Evolutionary conservation across 2,888 invertebrate species (phyloP), one percentile per base, ranked within the genome.

Genomic region (Eledona agricola): DNA sequence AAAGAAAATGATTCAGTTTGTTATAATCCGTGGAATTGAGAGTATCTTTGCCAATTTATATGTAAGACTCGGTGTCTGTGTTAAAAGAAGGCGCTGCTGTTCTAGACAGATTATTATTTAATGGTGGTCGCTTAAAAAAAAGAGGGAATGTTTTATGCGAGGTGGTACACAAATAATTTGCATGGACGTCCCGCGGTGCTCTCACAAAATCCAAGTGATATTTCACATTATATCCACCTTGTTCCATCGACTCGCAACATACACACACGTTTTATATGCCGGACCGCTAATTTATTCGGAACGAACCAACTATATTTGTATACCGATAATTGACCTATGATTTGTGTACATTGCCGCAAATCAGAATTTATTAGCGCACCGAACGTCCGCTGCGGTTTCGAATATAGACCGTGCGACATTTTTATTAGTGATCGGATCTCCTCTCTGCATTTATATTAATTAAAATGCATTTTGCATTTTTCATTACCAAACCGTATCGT

Each of bases 241-340:
- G 60, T 60, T 55, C 45, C 45, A 43, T 51, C 35, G 38, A 49
- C 51, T 60, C 60, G 58, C 58, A 58, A 66, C 61, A 60, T 54
- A 56, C 60, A 56, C 46, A 43, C 59, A 53, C 62, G 38, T 54
- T 54, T 43, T 37, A 42, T 49, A 49, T 47, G 34, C 42, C 29
- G 9, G 13, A 19, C 22, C 38, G 54, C 64, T 69, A 71, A 71
- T 69, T 69, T 69, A 71, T 70, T 67, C 68, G 55, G 63, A 61
- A 63, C 64, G 63, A n/a, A 61, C 65, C 63, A 62, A 66, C 65
- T 52, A 65, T 70, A 71, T 71, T 70, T 70, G 70, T 70, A 67
- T 64, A 66, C 62, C 63, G 66, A 71, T 71, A 70, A 71, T 71
- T 70, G 70, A 68, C 63, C 68, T 66, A 66, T 71, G 71, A 71